Evolutionary conservation across 2,888 invertebrate species (phyloP), one percentile per base, ranked within the genome.

Genomic region (Aporophyla nigra): DNA sequence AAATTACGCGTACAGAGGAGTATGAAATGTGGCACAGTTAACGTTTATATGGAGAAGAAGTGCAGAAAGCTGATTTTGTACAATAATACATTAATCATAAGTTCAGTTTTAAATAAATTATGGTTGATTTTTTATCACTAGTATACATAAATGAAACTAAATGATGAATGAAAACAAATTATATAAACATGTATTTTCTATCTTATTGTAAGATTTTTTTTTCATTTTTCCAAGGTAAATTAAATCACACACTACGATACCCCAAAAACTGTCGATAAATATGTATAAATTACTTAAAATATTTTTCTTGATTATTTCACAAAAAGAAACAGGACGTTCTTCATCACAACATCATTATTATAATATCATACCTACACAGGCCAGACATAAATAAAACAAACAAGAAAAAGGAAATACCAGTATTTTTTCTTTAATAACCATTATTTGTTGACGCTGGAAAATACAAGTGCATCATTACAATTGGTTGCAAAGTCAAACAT

Each of bases 391-490:
- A 53, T 71, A 80, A 66, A 66, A 61, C 54, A 73, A 73, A 27
- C 40, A 77, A 79, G 62, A 58, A 24, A 51, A 78, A 49, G 65
- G 54, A 43, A 79, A 79, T 54, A 78, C 65, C 65, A 61, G 46
- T 43, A 5, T n/a, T 54, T n/a, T 54, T 62, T 49, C 40, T 1
- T 49, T 49, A 49, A 51, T 51, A 75, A 65, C n/a, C 16, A 75
- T 75, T 4, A 51, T 75, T 59, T 54, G 24, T 54, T 54, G 1
- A 9, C 7, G 2, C 19, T 65, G 63, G 58, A 59, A 78, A 78
- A 78, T 43, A 72, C 59, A 21, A 80, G 72, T 80, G 72, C 80
- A 78, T 80, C 73, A 80, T 54, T 24, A 40, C 5, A 24, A 59
- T 71, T 65, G 12, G 14, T 59, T 72, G 43, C 14, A 27, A 68